phyloP scores from a whole-genome alignment of 2,113 vertebrate species.

The Pangasianodon gigas region DNA sequence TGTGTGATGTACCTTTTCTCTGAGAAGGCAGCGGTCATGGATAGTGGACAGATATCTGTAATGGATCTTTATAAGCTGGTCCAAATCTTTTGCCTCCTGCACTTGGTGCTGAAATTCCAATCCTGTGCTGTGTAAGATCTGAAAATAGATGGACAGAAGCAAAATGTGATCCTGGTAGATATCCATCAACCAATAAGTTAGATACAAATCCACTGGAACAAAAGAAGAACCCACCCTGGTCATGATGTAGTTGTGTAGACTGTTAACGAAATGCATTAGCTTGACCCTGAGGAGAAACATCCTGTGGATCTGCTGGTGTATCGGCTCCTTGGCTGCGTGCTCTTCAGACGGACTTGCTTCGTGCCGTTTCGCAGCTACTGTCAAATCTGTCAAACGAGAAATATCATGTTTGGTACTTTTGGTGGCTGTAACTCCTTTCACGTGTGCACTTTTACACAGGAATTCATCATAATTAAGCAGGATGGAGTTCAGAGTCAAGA shows the following conservation, averaged over 20 bases:
- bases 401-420: not conserved
- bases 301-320: constrained; percentile 88
- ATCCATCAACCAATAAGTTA: not conserved
- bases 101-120: constrained; percentile 98
- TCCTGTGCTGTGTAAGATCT: constrained; percentile 98
- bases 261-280: constrained; percentile 99
- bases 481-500: not conserved
- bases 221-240: constrained; percentile 80
- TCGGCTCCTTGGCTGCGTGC: constrained; percentile 63
- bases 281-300: constrained; percentile 96
- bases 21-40: constrained; percentile 91
- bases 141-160: constrained; percentile 5
- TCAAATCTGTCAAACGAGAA: constrained; percentile 73
- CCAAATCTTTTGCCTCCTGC: constrained; percentile 95
- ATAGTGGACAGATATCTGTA: constrained; percentile 96
- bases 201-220: not conserved
- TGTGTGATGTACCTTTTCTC: constrained; percentile 85
- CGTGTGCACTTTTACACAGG: not conserved
- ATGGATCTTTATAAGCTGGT: constrained; percentile 98
- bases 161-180: not conserved
- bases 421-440: not conserved
- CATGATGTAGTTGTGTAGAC: constrained; percentile 98
- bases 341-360: constrained; percentile 70
- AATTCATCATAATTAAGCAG: not conserved
- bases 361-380: constrained; percentile 75